Evolutionary conservation across 2,113 vertebrate species (phyloP).

Genomic region (Stigmatopora nigra): DNA sequence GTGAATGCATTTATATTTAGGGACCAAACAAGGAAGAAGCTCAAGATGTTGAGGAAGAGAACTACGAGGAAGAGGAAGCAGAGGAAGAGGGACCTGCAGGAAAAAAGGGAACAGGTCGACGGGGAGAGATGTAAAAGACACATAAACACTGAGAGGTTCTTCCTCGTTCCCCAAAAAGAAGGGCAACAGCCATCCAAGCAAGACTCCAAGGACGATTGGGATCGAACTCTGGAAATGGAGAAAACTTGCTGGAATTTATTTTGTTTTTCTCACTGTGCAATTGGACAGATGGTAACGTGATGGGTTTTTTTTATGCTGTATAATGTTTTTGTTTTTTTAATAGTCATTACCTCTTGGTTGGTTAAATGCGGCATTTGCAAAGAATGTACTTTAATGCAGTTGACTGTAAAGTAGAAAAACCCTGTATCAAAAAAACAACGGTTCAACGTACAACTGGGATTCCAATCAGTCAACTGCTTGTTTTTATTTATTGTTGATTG

Average conservation of each 20-base stretch:
- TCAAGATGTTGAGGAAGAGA: conserved; percentile 72
- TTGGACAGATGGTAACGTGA: conserved; percentile 25
- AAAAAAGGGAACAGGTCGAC: conserved; percentile 67
- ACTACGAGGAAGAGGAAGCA: conserved; percentile 84
- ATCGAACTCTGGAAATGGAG: conserved; percentile 20
- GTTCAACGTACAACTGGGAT: conserved; percentile 18
- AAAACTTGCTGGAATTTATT: conserved; percentile 33
- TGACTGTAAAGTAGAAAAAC: conserved; percentile 32
- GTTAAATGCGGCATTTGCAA: conserved; percentile 17
- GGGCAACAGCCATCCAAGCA: conserved; percentile 31
- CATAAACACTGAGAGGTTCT: conserved; percentile 12
- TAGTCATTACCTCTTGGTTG: conserved; percentile 19
- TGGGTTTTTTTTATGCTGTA: conserved; percentile 17
- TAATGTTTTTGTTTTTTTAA: conserved; percentile 23
- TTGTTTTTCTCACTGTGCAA: conserved; percentile 35
- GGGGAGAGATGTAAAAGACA: conserved; percentile 84
- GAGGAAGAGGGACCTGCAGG: conserved; percentile 69
- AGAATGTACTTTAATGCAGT: conserved; percentile 51
- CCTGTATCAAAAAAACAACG: conserved; percentile 13
- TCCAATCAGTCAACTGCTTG: conserved; percentile 23
- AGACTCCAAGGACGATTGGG: conserved; percentile 22
- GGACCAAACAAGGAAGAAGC: conserved; percentile 63
- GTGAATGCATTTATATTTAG: background rate
- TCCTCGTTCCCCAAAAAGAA: conserved; percentile 27
- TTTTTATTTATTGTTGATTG: conserved; percentile 62